Conservation (phyloP, 2,797 vertebrate genomes). For the Sylvia borin region DNA sequence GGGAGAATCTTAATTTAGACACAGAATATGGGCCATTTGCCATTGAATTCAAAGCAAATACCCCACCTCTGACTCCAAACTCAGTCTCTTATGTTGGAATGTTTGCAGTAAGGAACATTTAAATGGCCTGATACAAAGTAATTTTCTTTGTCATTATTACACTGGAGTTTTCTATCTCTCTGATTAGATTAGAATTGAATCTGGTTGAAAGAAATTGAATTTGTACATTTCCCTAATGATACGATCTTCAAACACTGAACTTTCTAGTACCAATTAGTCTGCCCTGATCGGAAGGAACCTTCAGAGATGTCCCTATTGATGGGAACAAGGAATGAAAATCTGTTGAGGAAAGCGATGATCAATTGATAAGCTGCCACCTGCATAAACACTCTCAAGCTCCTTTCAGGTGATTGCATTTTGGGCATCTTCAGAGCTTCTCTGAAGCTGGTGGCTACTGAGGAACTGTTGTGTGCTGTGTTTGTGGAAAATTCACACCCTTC, state of each 20-base stretch:
- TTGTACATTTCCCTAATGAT: constrained; percentile 74
- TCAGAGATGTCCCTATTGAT: constrained; percentile 37
- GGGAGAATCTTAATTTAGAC: constrained; percentile 30
- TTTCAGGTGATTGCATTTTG: not conserved
- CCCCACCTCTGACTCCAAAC: constrained; percentile 6
- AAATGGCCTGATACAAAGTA: constrained; percentile 60
- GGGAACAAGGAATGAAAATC: constrained; percentile 39
- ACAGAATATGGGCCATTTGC: constrained; percentile 40
- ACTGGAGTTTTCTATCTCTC: constrained; percentile 68
- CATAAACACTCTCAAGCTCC: not conserved
- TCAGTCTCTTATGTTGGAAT: not conserved
- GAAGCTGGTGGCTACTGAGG: not conserved
- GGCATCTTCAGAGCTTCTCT: not conserved
- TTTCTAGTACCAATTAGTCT: constrained; percentile 63
- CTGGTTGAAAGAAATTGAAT: constrained; percentile 72
- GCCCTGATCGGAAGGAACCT: constrained; percentile 17
- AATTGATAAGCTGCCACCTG: constrained; percentile 37
- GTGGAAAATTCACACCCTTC: not conserved
- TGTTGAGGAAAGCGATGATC: constrained; percentile 28
- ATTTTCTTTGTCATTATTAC: constrained; percentile 63
- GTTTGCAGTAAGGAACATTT: constrained; percentile 47
- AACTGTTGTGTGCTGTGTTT: not conserved
- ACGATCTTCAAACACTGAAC: constrained; percentile 66
- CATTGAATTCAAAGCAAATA: constrained; percentile 55
- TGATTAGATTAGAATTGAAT: constrained; percentile 76